Percentiles rank a stretch among this genome's conserved stretches.
Evolutionary conservation across 2,113 vertebrate species (phyloP).

Genomic region (Calyptommatus sinebrachiatus): DNA sequence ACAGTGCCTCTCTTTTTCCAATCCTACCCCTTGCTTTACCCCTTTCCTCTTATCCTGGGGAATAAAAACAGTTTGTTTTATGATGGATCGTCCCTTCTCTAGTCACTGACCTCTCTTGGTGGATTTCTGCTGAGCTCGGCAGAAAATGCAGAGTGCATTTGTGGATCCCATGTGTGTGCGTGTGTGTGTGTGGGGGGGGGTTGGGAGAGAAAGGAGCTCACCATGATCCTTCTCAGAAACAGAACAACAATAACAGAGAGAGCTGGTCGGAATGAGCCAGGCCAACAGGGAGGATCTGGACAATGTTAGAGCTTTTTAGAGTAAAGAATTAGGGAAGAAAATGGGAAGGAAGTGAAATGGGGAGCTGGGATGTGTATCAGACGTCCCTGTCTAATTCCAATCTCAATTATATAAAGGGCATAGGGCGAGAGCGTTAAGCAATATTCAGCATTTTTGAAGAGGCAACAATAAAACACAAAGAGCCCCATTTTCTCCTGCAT

Average conservation of each 20-base stretch:
- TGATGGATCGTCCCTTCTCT: slow-evolving; percentile 67
- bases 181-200: slow-evolving; percentile 66
- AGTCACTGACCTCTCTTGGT: slow-evolving; percentile 73
- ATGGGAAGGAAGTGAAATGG: neutral
- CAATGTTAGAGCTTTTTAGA: neutral
- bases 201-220: slow-evolving; percentile 36
- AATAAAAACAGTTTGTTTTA: slow-evolving; percentile 66
- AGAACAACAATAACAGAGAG: slow-evolving; percentile 58
- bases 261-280: slow-evolving; percentile 12
- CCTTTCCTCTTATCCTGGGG: slow-evolving; percentile 66
- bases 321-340: slow-evolving; percentile 19
- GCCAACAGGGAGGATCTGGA: slow-evolving; percentile 37
- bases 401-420: neutral
- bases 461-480: slow-evolving; percentile 2
- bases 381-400: neutral
- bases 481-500: neutral
- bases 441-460: neutral
- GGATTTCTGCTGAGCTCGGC: slow-evolving; percentile 76
- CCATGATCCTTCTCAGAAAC: slow-evolving; percentile 64
- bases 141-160: slow-evolving; percentile 65
- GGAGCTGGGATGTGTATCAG: neutral
- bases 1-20: slow-evolving; percentile 56
- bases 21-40: slow-evolving; percentile 26
- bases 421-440: neutral
- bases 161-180: slow-evolving; percentile 70